Evolutionary conservation across 2,888 invertebrate genomes (phyloP).

Genomic region (Gandaritis pyraliata): DNA sequence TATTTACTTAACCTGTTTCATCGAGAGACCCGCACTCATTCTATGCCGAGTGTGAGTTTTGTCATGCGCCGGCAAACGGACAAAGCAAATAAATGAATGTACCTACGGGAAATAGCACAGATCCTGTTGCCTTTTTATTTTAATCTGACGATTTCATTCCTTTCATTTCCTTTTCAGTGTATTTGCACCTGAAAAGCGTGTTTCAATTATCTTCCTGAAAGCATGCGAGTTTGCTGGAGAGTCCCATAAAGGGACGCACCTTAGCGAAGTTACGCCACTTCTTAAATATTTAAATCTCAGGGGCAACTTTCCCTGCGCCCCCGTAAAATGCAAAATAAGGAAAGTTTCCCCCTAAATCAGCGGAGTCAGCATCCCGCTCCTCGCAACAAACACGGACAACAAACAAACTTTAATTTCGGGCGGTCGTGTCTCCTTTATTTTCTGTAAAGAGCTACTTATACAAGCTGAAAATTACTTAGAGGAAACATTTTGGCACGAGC

Average conservation of each 20-base stretch:
- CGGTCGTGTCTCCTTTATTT: conserved; percentile 54
- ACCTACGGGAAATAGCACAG: conserved; percentile 59
- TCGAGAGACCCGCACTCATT: conserved; percentile 59
- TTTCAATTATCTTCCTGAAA: conserved; percentile 58
- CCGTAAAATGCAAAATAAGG: conserved; percentile 79
- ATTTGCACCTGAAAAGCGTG: conserved; percentile 43
- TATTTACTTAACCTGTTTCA: conserved; percentile 79
- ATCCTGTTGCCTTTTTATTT: conserved; percentile 53
- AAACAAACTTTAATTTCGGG: conserved; percentile 74
- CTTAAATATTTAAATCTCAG: conserved; percentile 79
- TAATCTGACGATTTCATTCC: conserved; percentile 41
- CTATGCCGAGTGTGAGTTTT: conserved; percentile 49
- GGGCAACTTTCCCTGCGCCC: conserved; percentile 72
- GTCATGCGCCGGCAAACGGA: conserved; percentile 50
- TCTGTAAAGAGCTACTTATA: conserved; percentile 48
- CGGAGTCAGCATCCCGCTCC: conserved; percentile 58
- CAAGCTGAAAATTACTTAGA: conserved; percentile 43
- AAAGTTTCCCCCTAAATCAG: conserved; percentile 79
- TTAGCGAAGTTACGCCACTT: conserved; percentile 70
- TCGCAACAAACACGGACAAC: conserved; percentile 66
- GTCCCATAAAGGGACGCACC: conserved; percentile 69
- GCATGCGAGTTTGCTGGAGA: conserved; percentile 60
- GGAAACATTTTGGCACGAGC: conserved; percentile 36
- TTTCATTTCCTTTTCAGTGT: conserved; percentile 43
- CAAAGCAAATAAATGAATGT: conserved; percentile 69